These are phyloP conservation scores for Acanthis flammea DNA, from an alignment of 2,797 vertebrate species.

Conservation along the genomic window DNA sequence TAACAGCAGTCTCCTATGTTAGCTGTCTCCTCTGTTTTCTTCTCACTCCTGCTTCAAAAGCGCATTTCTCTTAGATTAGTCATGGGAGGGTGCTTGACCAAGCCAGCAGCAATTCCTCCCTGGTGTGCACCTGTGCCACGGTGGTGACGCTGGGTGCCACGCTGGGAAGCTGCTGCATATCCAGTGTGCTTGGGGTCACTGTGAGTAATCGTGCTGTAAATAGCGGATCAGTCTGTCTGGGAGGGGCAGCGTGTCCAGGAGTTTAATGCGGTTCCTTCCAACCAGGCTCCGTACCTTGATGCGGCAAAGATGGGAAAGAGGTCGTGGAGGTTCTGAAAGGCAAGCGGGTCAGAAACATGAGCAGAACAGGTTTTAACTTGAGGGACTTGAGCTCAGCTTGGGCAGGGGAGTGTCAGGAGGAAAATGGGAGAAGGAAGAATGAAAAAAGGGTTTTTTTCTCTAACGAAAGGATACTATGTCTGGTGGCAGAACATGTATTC, in stretches of 20 bases:
- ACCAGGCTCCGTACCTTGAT: slow-evolving; percentile 83
- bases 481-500: neutral
- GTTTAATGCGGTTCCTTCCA: slow-evolving; percentile 81
- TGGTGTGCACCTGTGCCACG: neutral
- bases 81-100: neutral
- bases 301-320: slow-evolving; percentile 89
- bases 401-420: neutral
- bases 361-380: neutral
- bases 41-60: neutral
- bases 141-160: neutral
- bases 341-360: neutral
- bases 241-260: slow-evolving; percentile 83
- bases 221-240: slow-evolving; percentile 86
- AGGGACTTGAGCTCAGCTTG: neutral
- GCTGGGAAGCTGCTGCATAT: neutral
- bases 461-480: neutral
- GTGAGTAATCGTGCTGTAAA: slow-evolving; percentile 72
- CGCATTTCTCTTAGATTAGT: neutral
- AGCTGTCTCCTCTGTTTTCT: neutral
- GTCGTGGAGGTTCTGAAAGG: slow-evolving; percentile 83
- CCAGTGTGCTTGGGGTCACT: slow-evolving; percentile 1
- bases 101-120: neutral
- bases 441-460: neutral
- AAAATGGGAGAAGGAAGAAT: neutral
- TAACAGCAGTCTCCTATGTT: neutral